A percentile compares a stretch with the other conserved stretches of the same genome.
phyloP scores from a whole-genome alignment of 2,888 invertebrate species.

The Sphaeridia pumilis region DNA sequence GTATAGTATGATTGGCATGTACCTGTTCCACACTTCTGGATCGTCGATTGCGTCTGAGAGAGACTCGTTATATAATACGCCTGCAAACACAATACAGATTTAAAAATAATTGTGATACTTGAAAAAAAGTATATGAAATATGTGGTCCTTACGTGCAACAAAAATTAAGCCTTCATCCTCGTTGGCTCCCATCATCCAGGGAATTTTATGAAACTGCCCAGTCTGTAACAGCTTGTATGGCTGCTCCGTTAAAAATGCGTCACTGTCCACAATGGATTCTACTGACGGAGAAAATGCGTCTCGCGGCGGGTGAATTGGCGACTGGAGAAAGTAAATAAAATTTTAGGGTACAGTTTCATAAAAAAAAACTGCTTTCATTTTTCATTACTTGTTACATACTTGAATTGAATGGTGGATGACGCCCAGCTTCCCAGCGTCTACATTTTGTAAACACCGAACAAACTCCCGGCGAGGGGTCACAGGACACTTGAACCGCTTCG shows the following conservation, averaged over 20 bases:
- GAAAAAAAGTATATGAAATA: background rate
- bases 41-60: background rate
- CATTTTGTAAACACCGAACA: constrained; percentile 3
- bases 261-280: constrained; percentile 16
- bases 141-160: constrained; percentile 8
- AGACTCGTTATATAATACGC: constrained; percentile 10
- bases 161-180: constrained; percentile 20
- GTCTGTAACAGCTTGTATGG: constrained; percentile 17
- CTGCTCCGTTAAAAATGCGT: constrained; percentile 18
- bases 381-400: constrained; percentile 1
- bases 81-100: background rate
- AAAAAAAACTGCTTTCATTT: background rate
- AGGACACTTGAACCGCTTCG: constrained; percentile 5
- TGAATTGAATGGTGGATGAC: constrained; percentile 10
- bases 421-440: constrained; percentile 2
- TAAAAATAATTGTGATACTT: background rate
- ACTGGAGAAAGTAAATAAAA: constrained; percentile 6
- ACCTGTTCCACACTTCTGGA: constrained; percentile 10
- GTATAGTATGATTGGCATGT: constrained; percentile 9
- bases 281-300: constrained; percentile 15
- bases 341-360: background rate
- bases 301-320: constrained; percentile 12
- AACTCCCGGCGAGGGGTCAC: background rate
- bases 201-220: constrained; percentile 20
- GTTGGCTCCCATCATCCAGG: constrained; percentile 25